These are phyloP conservation scores for Ceyx melanurus DNA, from an alignment of 2,113 vertebrate species.

Conservation along the genomic window DNA sequence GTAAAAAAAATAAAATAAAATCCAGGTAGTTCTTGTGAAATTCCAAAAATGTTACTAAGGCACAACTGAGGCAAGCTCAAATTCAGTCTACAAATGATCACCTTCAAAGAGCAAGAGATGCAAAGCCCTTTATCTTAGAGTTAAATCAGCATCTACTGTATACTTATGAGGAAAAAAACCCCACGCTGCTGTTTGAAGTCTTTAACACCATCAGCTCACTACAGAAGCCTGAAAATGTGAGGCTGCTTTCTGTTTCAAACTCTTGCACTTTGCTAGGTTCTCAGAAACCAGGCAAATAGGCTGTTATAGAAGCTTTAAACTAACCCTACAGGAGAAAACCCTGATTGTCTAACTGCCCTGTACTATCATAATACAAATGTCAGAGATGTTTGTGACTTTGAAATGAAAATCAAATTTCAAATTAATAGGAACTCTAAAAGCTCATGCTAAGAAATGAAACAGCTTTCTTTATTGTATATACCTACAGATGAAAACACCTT, in stretches of 20 bases:
- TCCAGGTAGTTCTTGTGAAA: not conserved
- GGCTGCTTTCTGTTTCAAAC: conserved; percentile 50
- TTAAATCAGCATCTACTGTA: conserved; percentile 46
- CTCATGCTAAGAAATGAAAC: not conserved
- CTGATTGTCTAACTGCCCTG: not conserved
- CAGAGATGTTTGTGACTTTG: not conserved
- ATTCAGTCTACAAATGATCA: not conserved
- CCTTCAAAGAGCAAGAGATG: not conserved
- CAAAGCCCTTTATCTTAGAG: conserved; percentile 3
- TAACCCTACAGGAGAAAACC: not conserved
- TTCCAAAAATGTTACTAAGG: not conserved
- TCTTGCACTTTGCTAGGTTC: not conserved
- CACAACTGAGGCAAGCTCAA: not conserved
- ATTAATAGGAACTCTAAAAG: not conserved
- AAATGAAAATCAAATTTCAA: not conserved
- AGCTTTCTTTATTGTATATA: not conserved
- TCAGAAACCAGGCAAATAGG: conserved; percentile 44
- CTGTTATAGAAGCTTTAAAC: not conserved
- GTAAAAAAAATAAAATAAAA: not conserved
- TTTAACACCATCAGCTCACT: not conserved
- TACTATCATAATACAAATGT: not conserved
- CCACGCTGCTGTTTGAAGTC: conserved; percentile 7
- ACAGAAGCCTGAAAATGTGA: not conserved
- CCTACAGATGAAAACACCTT: not conserved
- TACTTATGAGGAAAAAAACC: not conserved